These are phyloP conservation scores for Piprites chloris DNA, from an alignment of 2,113 vertebrate species.

Conservation along the genomic window DNA sequence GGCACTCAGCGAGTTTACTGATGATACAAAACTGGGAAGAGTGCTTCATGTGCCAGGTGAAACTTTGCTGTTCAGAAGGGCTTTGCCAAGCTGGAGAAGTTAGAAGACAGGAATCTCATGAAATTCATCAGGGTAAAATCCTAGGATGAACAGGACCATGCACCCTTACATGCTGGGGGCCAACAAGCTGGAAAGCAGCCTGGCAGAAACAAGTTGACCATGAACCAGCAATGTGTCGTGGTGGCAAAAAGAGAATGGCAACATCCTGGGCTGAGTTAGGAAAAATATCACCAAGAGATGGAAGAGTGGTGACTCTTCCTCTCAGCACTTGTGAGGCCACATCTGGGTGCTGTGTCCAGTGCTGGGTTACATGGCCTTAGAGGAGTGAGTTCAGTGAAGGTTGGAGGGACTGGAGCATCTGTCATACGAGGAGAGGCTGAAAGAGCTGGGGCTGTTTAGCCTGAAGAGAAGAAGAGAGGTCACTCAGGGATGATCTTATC, in stretches of 20 bases:
- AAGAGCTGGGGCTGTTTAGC: not conserved
- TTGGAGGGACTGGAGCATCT: not conserved
- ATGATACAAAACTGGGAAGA: not conserved
- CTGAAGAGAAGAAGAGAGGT: not conserved
- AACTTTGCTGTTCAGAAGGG: not conserved
- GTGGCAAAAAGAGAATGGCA: not conserved
- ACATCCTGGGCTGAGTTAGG: not conserved
- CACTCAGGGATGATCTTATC: too few species aligned
- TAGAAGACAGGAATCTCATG: not conserved
- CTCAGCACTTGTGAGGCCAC: not conserved
- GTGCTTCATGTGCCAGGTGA: not conserved
- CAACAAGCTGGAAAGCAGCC: not conserved
- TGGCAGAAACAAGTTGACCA: not conserved
- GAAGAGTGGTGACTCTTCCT: not conserved
- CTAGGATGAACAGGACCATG: not conserved
- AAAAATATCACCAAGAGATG: not conserved
- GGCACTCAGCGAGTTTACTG: not conserved
- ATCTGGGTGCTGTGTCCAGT: not conserved
- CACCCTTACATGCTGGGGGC: not conserved
- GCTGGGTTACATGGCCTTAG: not conserved
- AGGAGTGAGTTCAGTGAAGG: not conserved
- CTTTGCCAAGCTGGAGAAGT: not conserved
- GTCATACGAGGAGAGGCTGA: not conserved
- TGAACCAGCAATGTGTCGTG: not conserved
- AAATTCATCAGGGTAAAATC: not conserved